Evolutionary conservation across 1,140 invertebrate species (phyloP), one percentile per base, ranked within the genome.

Genomic region (Laupala kohalensis): DNA sequence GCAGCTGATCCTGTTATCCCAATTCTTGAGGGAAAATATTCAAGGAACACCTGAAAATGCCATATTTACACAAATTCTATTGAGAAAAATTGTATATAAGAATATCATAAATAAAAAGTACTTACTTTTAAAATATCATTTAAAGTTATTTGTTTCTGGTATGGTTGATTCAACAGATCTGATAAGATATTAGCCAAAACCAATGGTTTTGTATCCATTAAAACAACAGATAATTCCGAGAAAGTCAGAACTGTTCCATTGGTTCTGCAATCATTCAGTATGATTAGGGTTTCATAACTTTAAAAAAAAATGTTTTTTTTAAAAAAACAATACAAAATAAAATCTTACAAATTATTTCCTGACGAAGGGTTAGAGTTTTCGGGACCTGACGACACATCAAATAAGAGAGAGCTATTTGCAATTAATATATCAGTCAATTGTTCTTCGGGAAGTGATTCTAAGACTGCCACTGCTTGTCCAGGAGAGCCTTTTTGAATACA

Each of bases 11-110:
- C 84, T 73, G 85, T 83, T 65, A 81, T 78, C 4, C 85, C 84
- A n/a, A 86, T 83, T 62, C 84, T 78, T 2, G 84, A 85, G 0
- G 86, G 85, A 24, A 87, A 75, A 76, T 86, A 86, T 25, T 85
- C 84, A 27, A 86, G 74, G 74, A 87, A 87, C 6, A 86, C 81
- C 78, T 80, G 71, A 23, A 77, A 63, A 63, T 25, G 6, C 23
- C 5, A 72, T 0, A 0, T 13, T 27, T 63, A 23, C 23, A 15
- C 69, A 12, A 71, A 29, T 9, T 25, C 13, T 5, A 73, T 26
- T 13, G 64, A 72, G 13, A 29, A 15, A 37, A 53, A 37, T 15
- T 25, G 6, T 19, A 53, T 53, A 2, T 4, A 53, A 53, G 37
- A 2, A 53, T 19, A 13, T 53, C 25, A 24, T 25, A 70, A 6